Conservation (phyloP, 2,888 invertebrate genomes). For the Scaptomyza caliginosa region DNA sequence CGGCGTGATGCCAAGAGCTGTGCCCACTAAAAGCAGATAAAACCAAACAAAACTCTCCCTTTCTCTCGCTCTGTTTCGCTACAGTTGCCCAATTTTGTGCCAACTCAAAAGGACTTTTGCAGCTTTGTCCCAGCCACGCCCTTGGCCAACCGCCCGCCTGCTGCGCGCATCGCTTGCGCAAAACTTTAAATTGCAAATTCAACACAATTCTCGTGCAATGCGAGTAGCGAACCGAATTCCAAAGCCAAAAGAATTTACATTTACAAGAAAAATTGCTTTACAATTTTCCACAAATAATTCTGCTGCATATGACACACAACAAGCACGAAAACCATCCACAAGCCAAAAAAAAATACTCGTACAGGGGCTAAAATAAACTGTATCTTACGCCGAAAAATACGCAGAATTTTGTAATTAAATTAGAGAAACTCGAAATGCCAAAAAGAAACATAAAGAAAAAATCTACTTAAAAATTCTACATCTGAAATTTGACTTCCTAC, state of each 20-base stretch:
- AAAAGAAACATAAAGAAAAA: background rate
- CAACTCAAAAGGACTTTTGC: conserved; percentile 40
- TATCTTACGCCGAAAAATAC: background rate
- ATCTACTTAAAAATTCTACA: background rate
- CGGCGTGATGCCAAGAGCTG: background rate
- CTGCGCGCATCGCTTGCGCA: conserved; percentile 16
- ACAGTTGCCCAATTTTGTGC: conserved; percentile 47
- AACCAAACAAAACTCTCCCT: conserved; percentile 46
- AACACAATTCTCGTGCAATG: conserved; percentile 51
- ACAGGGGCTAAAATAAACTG: conserved; percentile 18
- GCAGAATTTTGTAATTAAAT: conserved; percentile 23
- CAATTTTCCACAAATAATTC: conserved; percentile 53
- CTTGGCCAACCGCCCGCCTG: background rate
- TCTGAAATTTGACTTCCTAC: too few relatives aligned
- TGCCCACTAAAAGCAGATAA: conserved; percentile 52
- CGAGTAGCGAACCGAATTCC: conserved; percentile 29
- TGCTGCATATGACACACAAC: conserved; percentile 36
- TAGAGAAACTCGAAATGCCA: background rate
- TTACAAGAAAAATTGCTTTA: conserved; percentile 54
- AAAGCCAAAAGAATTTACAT: conserved; percentile 58
- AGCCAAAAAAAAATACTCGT: background rate
- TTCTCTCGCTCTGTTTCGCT: conserved; percentile 2
- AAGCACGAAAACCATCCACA: conserved; percentile 10
- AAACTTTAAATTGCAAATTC: conserved; percentile 67
- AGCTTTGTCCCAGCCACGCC: background rate